These are phyloP conservation scores for Nycteola revayana DNA, from an alignment of 2,888 invertebrate genomes.

Conservation along the genomic window DNA sequence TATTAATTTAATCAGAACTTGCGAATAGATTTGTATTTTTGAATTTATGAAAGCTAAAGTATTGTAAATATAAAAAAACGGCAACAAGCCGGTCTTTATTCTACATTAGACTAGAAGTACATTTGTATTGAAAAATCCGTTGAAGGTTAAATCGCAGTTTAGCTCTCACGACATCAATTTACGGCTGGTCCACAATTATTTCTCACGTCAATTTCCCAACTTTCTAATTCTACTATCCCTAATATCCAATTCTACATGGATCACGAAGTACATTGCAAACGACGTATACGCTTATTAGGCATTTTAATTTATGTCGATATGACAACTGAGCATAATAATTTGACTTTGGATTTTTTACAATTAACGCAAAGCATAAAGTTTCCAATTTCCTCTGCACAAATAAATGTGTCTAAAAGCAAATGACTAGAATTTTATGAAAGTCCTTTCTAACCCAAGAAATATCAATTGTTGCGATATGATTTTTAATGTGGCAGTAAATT, in stretches of 20 bases:
- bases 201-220: no score
- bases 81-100: no score
- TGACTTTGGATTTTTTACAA: slow-evolving; percentile 21
- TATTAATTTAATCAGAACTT: no score
- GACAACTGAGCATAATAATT: slow-evolving; percentile 36
- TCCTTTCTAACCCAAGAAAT: slow-evolving; percentile 4
- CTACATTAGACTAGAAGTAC: no score
- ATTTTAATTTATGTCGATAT: slow-evolving; percentile 25
- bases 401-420: slow-evolving; percentile 32
- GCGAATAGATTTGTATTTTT: no score
- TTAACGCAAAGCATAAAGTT: slow-evolving; percentile 31
- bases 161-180: no score
- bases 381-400: slow-evolving; percentile 16
- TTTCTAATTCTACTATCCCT: slow-evolving; percentile 6
- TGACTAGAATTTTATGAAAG: slow-evolving; percentile 31
- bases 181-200: no score
- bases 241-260: slow-evolving; percentile 31
- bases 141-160: no score
- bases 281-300: slow-evolving; percentile 42
- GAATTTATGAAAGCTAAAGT: no score
- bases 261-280: slow-evolving; percentile 28
- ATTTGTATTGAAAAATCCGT: no score
- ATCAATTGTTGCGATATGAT: slow-evolving; percentile 7
- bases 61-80: no score
- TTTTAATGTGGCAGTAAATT: no score